Base-by-base conservation (phyloP, 2,888 invertebrate genomes). In the Phymatocera aterrima region DNA sequence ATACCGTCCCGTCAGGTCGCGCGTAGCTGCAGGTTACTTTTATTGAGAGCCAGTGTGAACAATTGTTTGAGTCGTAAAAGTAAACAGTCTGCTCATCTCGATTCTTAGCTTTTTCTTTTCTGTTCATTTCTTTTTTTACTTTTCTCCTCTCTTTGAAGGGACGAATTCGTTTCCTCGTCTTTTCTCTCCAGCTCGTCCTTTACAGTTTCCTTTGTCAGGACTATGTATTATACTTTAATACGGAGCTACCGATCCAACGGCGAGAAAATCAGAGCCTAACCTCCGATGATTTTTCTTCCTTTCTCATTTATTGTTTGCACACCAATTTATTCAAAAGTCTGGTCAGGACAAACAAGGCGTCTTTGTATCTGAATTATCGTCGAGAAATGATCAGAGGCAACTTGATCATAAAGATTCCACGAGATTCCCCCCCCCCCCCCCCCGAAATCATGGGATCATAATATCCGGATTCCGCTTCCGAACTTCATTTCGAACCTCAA, bases 141-240 rank as follows among this genome's bases (percentile, higher is more conserved):
- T 57, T 10, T 57, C 40, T 24, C 12, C 57, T 60, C n/a, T n/a
- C n/a, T 40, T 21, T 10, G 31, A 72, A 72, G 70, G 70, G 51
- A 72, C 70, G 51, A 72, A 51, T 34, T 18, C 51, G n/a, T 72
- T 48, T 34, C 51, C n/a, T 64, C 43, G 64, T 54, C 78, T 78
- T 31, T 57, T 77, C 78, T 61, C 77, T 65, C 79, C n/a, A n/a
- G 64, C 78, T 80, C 81, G 79, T 83, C 81, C 81, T 77, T 81
- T 79, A 79, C 80, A 78, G 64, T 74, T 75, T 77, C 78, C 77
- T 70, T 60, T 72, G 78, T 80, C 80, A 80, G 40, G 34, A 12
- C 2, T 61, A 8, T 61, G 15, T 40, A 57, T 28, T 28, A 28
- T n/a, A n/a, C n/a, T n/a, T n/a, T n/a, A n/a, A 21, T 24, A 15